These are phyloP conservation scores for Chiroxiphia lanceolata DNA, from an alignment of 2,797 vertebrate genomes.

Conservation along the genomic window DNA sequence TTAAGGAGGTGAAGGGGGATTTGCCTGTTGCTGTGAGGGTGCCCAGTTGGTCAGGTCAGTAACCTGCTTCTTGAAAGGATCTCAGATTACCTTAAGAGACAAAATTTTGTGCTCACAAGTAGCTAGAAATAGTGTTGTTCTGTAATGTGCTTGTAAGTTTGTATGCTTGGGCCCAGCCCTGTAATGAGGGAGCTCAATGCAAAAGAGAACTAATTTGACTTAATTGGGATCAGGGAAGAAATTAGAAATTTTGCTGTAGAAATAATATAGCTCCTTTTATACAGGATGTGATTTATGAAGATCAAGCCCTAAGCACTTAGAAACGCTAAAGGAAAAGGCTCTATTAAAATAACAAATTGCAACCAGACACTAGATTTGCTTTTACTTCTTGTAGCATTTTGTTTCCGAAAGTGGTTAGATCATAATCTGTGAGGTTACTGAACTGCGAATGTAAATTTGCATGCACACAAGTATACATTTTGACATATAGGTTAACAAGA, in stretches of 20 bases:
- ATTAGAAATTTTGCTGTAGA: neutral
- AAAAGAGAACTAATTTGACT: conserved; percentile 17
- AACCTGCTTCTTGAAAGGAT: neutral
- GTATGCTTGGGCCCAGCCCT: neutral
- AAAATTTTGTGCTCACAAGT: neutral
- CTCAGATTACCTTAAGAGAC: neutral
- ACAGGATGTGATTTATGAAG: neutral
- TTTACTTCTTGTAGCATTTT: conserved; percentile 40
- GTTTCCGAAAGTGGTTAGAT: conserved; percentile 44
- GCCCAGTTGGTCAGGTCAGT: neutral
- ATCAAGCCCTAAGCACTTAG: conserved; percentile 14
- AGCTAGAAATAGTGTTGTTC: neutral
- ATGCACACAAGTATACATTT: conserved; percentile 46
- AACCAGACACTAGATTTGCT: conserved; percentile 7
- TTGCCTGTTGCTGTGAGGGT: neutral
- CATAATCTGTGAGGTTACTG: conserved; percentile 47
- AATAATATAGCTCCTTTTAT: conserved; percentile 1
- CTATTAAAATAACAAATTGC: conserved; percentile 39
- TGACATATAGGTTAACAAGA: conserved; percentile 69
- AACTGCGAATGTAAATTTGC: conserved; percentile 49
- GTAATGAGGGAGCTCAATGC: neutral
- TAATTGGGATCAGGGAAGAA: conserved; percentile 24
- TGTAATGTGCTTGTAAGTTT: neutral
- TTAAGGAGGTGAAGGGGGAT: neutral
- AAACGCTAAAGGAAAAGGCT: neutral